Evolutionary conservation across 2,888 invertebrate genomes (phyloP).

Genomic region (Orgyia antiqua): DNA sequence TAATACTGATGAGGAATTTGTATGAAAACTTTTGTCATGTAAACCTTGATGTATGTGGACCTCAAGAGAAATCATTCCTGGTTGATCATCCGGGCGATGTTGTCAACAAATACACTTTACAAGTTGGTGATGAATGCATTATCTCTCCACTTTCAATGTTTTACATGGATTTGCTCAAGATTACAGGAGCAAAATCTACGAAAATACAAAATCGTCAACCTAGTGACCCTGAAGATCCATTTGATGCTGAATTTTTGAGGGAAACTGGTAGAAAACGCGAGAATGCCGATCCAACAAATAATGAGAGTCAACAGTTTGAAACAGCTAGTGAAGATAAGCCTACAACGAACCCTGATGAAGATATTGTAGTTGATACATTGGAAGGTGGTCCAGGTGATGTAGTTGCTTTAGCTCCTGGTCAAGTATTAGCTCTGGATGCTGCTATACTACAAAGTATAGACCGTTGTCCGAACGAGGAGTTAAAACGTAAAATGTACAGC

Average conservation of each 20-base stretch:
- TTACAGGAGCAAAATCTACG: constrained; percentile 86
- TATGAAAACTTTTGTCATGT: constrained; percentile 96
- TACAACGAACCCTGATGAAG: constrained; percentile 80
- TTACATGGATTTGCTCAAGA: constrained; percentile 90
- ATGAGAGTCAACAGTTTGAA: constrained; percentile 70
- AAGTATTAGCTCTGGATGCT: constrained; percentile 92
- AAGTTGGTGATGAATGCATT: constrained; percentile 94
- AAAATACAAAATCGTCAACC: constrained; percentile 85
- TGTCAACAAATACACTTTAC: constrained; percentile 84
- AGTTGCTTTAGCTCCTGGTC: constrained; percentile 84
- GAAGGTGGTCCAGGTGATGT: constrained; percentile 79
- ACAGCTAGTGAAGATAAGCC: constrained; percentile 69
- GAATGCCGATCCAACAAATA: constrained; percentile 57
- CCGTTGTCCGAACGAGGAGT: constrained; percentile 90
- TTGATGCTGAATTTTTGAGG: constrained; percentile 93
- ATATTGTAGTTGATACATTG: constrained; percentile 83
- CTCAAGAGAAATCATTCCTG: constrained; percentile 88
- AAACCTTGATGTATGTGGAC: constrained; percentile 92
- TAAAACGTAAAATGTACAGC: constrained; percentile 96
- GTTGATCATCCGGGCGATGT: constrained; percentile 84
- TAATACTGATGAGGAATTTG: constrained; percentile 86
- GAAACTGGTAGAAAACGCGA: constrained; percentile 86
- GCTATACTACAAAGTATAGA: constrained; percentile 95
- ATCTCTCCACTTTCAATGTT: constrained; percentile 94
- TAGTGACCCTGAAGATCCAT: constrained; percentile 93